A percentile compares a stretch with the other conserved stretches of the same genome.
Evolutionary conservation across 2,888 invertebrate genomes (phyloP).

Genomic region (Yponomeuta sedellus): DNA sequence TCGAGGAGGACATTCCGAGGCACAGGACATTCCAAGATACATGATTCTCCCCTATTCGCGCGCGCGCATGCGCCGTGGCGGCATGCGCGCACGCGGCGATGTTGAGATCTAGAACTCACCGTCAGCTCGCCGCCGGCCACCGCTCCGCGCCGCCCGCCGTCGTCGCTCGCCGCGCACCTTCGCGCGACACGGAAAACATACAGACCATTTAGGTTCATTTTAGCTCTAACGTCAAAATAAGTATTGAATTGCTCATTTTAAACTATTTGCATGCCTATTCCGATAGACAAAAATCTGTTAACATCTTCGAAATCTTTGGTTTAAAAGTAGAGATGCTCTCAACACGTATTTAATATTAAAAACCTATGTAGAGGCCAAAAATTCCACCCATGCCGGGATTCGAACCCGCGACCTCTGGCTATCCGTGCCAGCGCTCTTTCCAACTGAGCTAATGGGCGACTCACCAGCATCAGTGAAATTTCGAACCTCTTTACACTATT

Average conservation of each 20-base stretch:
- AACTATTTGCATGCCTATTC: background rate
- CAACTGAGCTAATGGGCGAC: too few species aligned
- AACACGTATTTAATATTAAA: too few species aligned
- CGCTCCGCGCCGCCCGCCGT: conserved; percentile 16
- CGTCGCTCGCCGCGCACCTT: conserved; percentile 13
- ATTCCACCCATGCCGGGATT: too few species aligned
- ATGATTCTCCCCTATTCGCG: conserved; percentile 75
- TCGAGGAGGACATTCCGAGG: conserved; percentile 78
- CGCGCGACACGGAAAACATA: conserved; percentile 14
- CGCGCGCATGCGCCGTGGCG: conserved; percentile 47
- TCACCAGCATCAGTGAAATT: too few species aligned
- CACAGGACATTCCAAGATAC: conserved; percentile 79
- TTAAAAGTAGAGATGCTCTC: too few species aligned
- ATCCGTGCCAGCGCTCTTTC: too few species aligned
- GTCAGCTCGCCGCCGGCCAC: conserved; percentile 32
- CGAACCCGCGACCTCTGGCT: too few species aligned
- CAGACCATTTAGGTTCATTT: background rate
- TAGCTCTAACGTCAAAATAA: conserved; percentile 9
- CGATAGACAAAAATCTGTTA: too few species aligned
- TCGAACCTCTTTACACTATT: too few species aligned
- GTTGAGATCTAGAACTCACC: conserved; percentile 78
- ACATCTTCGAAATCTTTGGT: too few species aligned
- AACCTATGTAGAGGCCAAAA: too few species aligned
- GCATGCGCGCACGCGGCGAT: conserved; percentile 70
- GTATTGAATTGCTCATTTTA: background rate